Base-by-base conservation (phyloP, 2,888 invertebrate genomes). In the Adineta ricciae region DNA sequence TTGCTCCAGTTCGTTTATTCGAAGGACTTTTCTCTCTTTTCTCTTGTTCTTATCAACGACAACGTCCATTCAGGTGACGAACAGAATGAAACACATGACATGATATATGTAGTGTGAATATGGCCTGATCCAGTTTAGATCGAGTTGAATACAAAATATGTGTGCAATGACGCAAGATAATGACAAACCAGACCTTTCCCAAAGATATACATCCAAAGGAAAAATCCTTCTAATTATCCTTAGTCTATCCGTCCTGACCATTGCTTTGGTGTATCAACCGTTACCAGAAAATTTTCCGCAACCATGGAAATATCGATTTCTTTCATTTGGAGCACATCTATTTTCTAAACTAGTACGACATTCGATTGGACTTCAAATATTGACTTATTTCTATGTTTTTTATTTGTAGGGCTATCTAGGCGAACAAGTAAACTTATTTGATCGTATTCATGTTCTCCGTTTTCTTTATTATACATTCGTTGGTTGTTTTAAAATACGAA, bases 271-370 rank as follows among this genome's bases (percentile, higher is more conserved):
- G 2, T 64, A 85, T 85, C 83, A 84, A 82, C 85, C 84, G 9
- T 56, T 85, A 56, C 85, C 85, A 46, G 78, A 85, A 0, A 72
- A 85, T 46, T 84, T 85, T 82, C 83, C 83, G 32, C 85, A 85
- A 64, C 85, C 85, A 56, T 85, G 85, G 85, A 85, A 85, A 82
- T 85, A 85, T 85, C 73, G 85, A 32, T 32, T 85, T 21, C 64
- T 85, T 56, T 85, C 78, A 32, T 85, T 85, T 82, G 72, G 85
- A 14, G 83, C 84, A 38, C 83, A 85, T 56, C n/a, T 85, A 11
- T 83, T 56, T 24, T 64, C 64, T 24, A 83, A 82, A 52, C 21
- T 85, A 9, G 84, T 85, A 83, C 64, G 19, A n/a, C n/a, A n/a
- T n/a, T n/a, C n/a, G n/a, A n/a, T n/a, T n/a, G n/a, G n/a, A n/a